These are phyloP conservation scores for Lepus townsendii DNA, from an alignment of 2,797 vertebrate genomes.

Conservation along the genomic window DNA sequence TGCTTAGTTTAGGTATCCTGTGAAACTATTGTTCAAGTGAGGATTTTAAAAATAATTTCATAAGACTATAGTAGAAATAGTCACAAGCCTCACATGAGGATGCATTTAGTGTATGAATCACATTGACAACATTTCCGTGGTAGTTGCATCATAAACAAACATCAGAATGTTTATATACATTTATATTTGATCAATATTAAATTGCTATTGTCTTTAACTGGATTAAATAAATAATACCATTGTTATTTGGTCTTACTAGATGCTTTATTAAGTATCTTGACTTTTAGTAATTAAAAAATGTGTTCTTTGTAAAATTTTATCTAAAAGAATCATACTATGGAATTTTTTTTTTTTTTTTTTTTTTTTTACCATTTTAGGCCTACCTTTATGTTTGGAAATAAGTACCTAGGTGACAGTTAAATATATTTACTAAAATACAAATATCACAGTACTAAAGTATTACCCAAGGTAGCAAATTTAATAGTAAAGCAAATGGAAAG, in stretches of 20 bases:
- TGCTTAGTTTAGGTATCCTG: constrained; percentile 33
- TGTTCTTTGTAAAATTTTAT: constrained; percentile 53
- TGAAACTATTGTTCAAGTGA: not conserved
- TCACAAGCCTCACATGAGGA: constrained; percentile 11
- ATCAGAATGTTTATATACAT: constrained; percentile 25
- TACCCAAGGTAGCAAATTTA: constrained; percentile 30
- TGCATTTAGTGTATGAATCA: not conserved
- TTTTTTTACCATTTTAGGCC: constrained; percentile 43
- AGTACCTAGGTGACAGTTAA: constrained; percentile 11
- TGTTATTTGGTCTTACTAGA: constrained; percentile 60
- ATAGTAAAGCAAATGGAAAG: constrained; percentile 60
- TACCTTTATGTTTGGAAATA: constrained; percentile 61
- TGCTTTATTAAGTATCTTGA: constrained; percentile 69
- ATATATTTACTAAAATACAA: constrained; percentile 59
- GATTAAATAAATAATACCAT: constrained; percentile 48
- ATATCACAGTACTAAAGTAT: constrained; percentile 31
- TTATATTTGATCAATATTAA: constrained; percentile 62
- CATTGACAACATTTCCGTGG: constrained; percentile 57
- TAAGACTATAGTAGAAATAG: constrained; percentile 20
- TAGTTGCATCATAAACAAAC: constrained; percentile 30
- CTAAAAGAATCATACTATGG: constrained; percentile 40
- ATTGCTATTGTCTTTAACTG: constrained; percentile 66
- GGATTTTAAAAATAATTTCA: constrained; percentile 49
- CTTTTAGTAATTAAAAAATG: constrained; percentile 62
- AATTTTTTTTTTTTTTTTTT: constrained; percentile 3